Conservation (phyloP, 2,888 invertebrate species). For the Drosophila peninsularis region DNA sequence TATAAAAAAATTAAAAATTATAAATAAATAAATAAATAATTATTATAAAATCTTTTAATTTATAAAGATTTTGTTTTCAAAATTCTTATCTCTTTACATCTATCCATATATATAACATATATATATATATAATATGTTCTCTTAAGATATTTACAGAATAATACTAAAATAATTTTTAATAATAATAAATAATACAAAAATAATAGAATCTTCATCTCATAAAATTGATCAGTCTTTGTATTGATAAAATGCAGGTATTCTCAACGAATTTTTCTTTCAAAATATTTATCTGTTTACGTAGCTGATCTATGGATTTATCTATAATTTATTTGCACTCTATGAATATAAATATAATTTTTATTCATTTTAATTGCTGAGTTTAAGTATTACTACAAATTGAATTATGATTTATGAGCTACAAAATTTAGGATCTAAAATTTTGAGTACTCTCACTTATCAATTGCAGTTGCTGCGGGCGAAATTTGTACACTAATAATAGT, state of each 20-base stretch:
- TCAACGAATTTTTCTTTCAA: not conserved
- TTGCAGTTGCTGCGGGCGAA: not conserved
- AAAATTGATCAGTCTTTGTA: too few species aligned
- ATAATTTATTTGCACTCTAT: not conserved
- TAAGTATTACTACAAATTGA: not conserved
- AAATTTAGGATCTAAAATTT: not conserved
- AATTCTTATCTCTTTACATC: too few species aligned
- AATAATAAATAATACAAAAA: too few species aligned
- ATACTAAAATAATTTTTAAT: too few species aligned
- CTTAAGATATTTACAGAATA: too few species aligned
- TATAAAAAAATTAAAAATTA: too few species aligned
- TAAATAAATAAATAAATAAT: too few species aligned
- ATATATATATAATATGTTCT: too few species aligned
- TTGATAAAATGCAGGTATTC: not conserved
- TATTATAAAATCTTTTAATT: too few species aligned
- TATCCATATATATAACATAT: too few species aligned
- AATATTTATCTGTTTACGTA: not conserved
- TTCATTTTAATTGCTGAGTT: not conserved
- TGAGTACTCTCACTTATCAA: not conserved
- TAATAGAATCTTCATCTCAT: too few species aligned
- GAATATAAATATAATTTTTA: not conserved
- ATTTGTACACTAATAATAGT: conserved; percentile 21
- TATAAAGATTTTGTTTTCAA: too few species aligned
- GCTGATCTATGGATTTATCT: not conserved
- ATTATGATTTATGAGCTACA: conserved; percentile 2